These are phyloP conservation scores for Andrena cerasifolii DNA, from an alignment of 1,140 invertebrate genomes.

Conservation along the genomic window DNA sequence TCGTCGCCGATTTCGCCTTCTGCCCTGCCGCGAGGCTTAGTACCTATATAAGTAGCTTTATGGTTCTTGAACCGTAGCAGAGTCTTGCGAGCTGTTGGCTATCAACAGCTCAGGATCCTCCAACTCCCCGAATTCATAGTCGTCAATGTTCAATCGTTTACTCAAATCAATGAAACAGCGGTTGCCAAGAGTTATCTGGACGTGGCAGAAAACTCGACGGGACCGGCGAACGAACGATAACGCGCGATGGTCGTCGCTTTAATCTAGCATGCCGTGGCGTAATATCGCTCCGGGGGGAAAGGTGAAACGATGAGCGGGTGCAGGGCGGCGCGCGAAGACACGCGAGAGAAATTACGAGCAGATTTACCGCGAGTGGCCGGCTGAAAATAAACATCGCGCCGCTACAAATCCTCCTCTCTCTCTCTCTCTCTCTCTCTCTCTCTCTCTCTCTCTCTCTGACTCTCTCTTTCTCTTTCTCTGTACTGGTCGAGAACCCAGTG, in stretches of 20 bases:
- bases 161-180: not conserved
- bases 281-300: conserved; percentile 25
- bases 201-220: not conserved
- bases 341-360: conserved; percentile 43
- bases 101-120: too few relatives aligned
- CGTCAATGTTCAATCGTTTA: too few relatives aligned
- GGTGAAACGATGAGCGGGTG: not conserved
- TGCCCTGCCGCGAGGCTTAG: too few relatives aligned
- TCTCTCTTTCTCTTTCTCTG: too few relatives aligned
- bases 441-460: too few relatives aligned
- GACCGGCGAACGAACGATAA: not conserved
- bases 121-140: too few relatives aligned
- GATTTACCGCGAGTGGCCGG: conserved; percentile 37
- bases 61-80: too few relatives aligned
- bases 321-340: conserved; percentile 29
- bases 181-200: not conserved
- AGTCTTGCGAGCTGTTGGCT: too few relatives aligned
- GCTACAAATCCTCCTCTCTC: conserved; percentile 34
- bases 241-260: not conserved
- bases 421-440: too few relatives aligned
- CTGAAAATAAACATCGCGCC: conserved; percentile 41
- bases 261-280: not conserved
- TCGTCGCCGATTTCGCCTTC: not conserved
- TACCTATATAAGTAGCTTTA: too few relatives aligned
- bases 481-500: not conserved